Evolutionary conservation across 2,797 vertebrate species (phyloP).

Genomic region (Sciaenops ocellatus): DNA sequence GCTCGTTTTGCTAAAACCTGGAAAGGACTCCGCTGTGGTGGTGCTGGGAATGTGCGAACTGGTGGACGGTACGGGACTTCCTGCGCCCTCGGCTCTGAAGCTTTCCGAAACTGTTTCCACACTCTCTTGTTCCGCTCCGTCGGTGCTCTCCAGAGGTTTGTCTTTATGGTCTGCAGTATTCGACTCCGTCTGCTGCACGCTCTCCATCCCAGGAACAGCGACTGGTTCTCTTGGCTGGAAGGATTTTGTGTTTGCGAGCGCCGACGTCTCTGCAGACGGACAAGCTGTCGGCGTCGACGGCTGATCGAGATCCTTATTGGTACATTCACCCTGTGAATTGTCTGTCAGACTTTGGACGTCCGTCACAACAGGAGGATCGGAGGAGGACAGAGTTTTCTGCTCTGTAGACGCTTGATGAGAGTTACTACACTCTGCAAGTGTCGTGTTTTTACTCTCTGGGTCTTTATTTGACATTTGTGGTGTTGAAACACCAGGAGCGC

Average conservation of each 20-base stretch:
- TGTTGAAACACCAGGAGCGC: slow-evolving; percentile 68
- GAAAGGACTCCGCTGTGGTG: slow-evolving; percentile 65
- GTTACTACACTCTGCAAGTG: slow-evolving; percentile 61
- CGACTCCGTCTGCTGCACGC: slow-evolving; percentile 45
- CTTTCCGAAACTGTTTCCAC: slow-evolving; percentile 49
- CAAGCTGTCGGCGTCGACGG: slow-evolving; percentile 41
- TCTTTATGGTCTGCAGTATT: slow-evolving; percentile 73
- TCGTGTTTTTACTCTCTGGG: slow-evolving; percentile 71
- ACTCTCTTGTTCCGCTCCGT: slow-evolving; percentile 56
- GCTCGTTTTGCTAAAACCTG: slow-evolving; percentile 42
- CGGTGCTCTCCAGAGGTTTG: slow-evolving; percentile 48
- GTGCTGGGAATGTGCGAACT: slow-evolving; percentile 62
- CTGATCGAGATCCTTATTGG: slow-evolving; percentile 64
- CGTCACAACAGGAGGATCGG: slow-evolving; percentile 55
- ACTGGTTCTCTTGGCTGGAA: slow-evolving; percentile 61
- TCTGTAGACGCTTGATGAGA: slow-evolving; percentile 73
- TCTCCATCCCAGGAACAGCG: slow-evolving; percentile 52
- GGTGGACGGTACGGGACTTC: slow-evolving; percentile 67
- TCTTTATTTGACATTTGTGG: slow-evolving; percentile 78
- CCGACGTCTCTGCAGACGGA: slow-evolving; percentile 55
- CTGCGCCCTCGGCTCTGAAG: slow-evolving; percentile 53
- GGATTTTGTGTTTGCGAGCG: slow-evolving; percentile 44
- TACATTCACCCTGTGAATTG: slow-evolving; percentile 62
- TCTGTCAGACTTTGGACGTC: slow-evolving; percentile 64
- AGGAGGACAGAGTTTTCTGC: slow-evolving; percentile 79